Evolutionary conservation across 2,797 vertebrate species (phyloP), one percentile per base, ranked within the genome.

Genomic region (Chelon auratus): DNA sequence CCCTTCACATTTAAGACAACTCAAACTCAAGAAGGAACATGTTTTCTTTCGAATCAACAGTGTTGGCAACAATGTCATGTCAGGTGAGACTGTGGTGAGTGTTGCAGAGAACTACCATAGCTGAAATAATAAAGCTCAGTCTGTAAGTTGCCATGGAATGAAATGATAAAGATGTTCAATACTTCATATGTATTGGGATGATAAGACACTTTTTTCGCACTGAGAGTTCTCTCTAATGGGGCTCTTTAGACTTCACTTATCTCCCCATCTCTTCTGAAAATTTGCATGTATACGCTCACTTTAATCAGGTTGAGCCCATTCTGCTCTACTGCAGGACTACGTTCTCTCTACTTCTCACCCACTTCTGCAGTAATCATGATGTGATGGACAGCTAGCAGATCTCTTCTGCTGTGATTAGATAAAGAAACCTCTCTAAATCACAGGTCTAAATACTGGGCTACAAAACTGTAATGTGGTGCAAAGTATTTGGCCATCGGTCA

Each of bases 121-220:
- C 60, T 53, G 37, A 26, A 42, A 14, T 47, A 48, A 71, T 53
- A 48, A 65, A 58, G 26, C 60, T 63, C 61, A 37, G 48, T 17
- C 20, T 14, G 42, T 17, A 52, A 62, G 78, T 74, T 52, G 62
- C 36, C 60, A 50, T n/a, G 1, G 55, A 76, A 50, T 57, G 56
- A 48, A 77, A 69, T 63, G 61, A 83, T 78, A 59, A 86, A 78
- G 65, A 80, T 71, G 61, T 75, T 82, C 24, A 78, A 81, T 75
- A 62, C 67, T 62, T 82, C 42, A 75, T 62, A 83, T 50, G 51
- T 75, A 65, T 50, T 68, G 62, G 74, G 65, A 84, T 87, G 82
- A 84, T 81, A 75, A 67, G 81, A 84, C 64, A 76, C 65, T 63
- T 75, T 59, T 79, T 86, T 81, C 81, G 84, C 72, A 72, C 75